Evolutionary conservation across 2,888 invertebrate genomes (phyloP).

Genomic region (Neoitamus cyanurus): DNA sequence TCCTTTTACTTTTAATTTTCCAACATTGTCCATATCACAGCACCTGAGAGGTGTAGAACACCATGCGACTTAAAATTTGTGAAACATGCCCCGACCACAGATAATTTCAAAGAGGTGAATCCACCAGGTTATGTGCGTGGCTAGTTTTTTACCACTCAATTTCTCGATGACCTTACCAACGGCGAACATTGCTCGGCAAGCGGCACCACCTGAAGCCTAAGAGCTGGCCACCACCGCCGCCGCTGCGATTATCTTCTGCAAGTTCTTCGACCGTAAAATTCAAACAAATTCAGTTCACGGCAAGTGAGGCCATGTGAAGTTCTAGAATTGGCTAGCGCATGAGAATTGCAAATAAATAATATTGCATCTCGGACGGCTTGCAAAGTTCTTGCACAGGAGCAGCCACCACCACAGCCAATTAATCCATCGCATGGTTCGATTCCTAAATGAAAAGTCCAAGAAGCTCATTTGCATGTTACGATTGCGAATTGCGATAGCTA

Average conservation of each 20-base stretch:
- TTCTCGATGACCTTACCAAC: conserved; percentile 16
- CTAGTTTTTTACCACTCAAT: background rate
- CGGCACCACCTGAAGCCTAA: background rate
- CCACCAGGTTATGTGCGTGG: background rate
- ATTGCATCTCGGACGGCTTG: background rate
- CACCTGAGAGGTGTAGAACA: background rate
- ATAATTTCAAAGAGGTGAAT: background rate
- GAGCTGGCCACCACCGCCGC: background rate
- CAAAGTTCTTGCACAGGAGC: background rate
- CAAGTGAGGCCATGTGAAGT: conserved; percentile 16
- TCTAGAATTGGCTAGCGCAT: background rate
- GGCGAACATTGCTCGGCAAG: background rate
- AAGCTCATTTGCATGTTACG: background rate
- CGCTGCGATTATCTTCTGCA: conserved; percentile 11
- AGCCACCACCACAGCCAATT: background rate
- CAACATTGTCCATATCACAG: background rate
- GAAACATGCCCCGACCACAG: background rate
- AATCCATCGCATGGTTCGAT: background rate
- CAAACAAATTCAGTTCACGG: conserved; percentile 16
- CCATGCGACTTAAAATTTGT: background rate
- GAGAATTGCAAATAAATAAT: background rate
- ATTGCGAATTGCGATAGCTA: background rate
- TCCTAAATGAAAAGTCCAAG: background rate
- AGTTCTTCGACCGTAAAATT: background rate
- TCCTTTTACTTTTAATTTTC: background rate